Percentiles rank a stretch among this genome's conserved stretches.
Evolutionary conservation across 1,140 invertebrate species (phyloP).

Genomic region (Varroa destructor): DNA sequence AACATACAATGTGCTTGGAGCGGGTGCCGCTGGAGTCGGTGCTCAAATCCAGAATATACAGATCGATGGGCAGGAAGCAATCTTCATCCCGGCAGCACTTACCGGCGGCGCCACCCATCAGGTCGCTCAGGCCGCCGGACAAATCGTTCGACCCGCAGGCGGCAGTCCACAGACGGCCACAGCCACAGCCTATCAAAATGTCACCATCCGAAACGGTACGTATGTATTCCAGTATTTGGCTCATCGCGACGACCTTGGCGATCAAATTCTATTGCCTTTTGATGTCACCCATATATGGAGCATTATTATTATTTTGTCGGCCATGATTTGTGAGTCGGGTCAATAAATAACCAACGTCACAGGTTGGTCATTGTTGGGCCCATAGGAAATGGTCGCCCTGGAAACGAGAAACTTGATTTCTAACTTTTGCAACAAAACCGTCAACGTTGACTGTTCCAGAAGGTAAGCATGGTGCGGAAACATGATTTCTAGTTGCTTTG

Average conservation of each 20-base stretch:
- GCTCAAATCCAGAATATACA: slow-evolving; percentile 68
- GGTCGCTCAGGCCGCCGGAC: slow-evolving; percentile 38
- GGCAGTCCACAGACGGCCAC: slow-evolving; percentile 31
- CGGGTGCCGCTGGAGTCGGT: not conserved
- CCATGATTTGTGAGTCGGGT: too few relatives aligned
- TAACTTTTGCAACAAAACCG: too few relatives aligned
- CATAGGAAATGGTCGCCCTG: too few relatives aligned
- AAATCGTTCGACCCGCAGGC: slow-evolving; percentile 41
- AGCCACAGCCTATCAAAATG: slow-evolving; percentile 39
- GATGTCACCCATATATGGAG: too few relatives aligned
- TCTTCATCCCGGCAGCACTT: slow-evolving; percentile 56
- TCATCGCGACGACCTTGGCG: not conserved
- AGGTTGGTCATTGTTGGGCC: too few relatives aligned
- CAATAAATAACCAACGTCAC: too few relatives aligned
- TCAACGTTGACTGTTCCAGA: too few relatives aligned
- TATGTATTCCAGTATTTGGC: not conserved
- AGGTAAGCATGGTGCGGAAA: too few relatives aligned
- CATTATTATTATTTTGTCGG: too few relatives aligned
- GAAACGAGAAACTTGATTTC: too few relatives aligned
- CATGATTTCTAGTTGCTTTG: too few relatives aligned
- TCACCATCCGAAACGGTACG: slow-evolving; percentile 22
- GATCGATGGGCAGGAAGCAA: slow-evolving; percentile 77
- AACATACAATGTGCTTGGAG: slow-evolving; percentile 5
- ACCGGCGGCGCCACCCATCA: slow-evolving; percentile 35
- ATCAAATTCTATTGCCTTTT: not conserved